These are phyloP conservation scores for Petrophora chlorosata DNA, from an alignment of 2,888 invertebrate species.

Conservation along the genomic window DNA sequence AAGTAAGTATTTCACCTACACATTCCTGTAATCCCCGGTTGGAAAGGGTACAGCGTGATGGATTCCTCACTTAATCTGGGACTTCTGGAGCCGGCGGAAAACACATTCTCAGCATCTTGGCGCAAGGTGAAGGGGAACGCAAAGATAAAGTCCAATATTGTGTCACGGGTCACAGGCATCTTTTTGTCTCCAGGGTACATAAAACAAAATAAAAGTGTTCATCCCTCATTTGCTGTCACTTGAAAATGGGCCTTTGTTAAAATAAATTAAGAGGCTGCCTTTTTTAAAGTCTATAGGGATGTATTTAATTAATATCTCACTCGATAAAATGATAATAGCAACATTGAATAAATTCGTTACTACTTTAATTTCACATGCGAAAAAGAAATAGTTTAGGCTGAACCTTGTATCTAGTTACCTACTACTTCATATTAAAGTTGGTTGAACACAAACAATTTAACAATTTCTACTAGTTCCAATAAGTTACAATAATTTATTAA, in stretches of 20 bases:
- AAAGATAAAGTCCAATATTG: constrained; percentile 7
- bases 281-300: neutral
- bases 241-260: constrained; percentile 1
- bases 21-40: too few relatives aligned
- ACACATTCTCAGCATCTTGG: constrained; percentile 6
- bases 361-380: too few relatives aligned
- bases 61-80: neutral
- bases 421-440: too few relatives aligned
- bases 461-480: too few relatives aligned
- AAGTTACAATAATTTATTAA: too few relatives aligned
- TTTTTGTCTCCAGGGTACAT: constrained; percentile 7
- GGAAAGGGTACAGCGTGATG: neutral
- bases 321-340: too few relatives aligned
- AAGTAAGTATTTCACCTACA: too few relatives aligned
- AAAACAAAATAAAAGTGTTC: constrained; percentile 13
- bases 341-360: too few relatives aligned
- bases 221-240: constrained; percentile 8
- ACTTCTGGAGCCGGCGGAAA: neutral
- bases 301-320: neutral
- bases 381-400: too few relatives aligned
- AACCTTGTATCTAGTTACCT: too few relatives aligned
- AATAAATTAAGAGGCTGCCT: neutral
- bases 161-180: constrained; percentile 6
- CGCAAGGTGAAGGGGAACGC: neutral
- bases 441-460: too few relatives aligned